Base-by-base conservation (phyloP, 2,113 vertebrate genomes). In the Caranx melampygus region DNA sequence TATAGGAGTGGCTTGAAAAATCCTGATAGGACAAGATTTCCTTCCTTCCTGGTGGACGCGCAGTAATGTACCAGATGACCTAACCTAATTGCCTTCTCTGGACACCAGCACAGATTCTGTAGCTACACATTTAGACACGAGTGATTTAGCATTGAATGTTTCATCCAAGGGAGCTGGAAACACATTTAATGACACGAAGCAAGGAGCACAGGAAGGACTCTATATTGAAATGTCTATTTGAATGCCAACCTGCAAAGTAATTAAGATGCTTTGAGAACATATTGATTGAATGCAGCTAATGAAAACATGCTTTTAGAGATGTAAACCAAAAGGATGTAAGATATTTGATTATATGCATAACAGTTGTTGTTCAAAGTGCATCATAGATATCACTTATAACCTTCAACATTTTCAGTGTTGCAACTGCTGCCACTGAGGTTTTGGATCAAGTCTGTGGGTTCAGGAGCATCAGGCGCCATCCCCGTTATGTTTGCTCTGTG, bases 71-170 rank as follows among this genome's bases (percentile, higher is more conserved):
- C 74, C 85, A 93, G 88, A 93, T 74, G 83, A 88, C 78, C 84
- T 45, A 11, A 54, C 81, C 82, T 91, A 92, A 93, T 94, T 91
- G 87, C 83, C 74, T 89, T 82, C 42, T 0, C 72, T 89, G 89
- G 86, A 73, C 60, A 80, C 55, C 13, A 59, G 58, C 26, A 33
- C 44, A 40, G 18, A 59, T 81, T 79, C 71, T 54, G 6, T 70
- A 26, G 26, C 26, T 26, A 62, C 54, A 75, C 49, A 73, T 47
- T 70, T 54, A 64, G 49, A 83, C 34, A 59, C 40, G 31, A 80
- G 64, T 79, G 54, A 78, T 69, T 88, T 63, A 68, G 40, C 18
- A 20, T 59, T 82, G 54, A 6, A 67, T 76, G 79, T 90, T 75
- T 74, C 60, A 90, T 81, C 62, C 69, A 75, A 79, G 72, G 64